These are phyloP conservation scores for Ochropacha duplaris DNA, from an alignment of 2,888 invertebrate species.

Conservation along the genomic window DNA sequence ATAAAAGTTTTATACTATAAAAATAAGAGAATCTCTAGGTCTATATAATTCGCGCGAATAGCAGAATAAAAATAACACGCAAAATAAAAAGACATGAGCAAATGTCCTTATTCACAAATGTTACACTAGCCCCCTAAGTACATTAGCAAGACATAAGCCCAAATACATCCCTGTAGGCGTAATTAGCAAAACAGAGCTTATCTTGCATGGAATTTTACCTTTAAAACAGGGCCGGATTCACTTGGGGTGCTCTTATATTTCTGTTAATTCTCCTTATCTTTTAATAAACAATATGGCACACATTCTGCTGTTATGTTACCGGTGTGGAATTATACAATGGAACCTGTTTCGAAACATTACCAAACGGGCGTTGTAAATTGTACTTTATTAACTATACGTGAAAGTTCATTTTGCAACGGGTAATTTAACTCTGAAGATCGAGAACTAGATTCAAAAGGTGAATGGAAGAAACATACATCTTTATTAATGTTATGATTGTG, in stretches of 20 bases:
- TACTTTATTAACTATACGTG: not conserved
- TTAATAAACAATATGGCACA: not conserved
- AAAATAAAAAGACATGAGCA: too few species aligned
- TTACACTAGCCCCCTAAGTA: not conserved
- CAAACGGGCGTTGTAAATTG: not conserved
- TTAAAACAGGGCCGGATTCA: not conserved
- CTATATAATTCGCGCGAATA: too few species aligned
- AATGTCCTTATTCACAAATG: too few species aligned
- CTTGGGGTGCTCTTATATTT: not conserved
- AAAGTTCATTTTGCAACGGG: not conserved
- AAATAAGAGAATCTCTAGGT: too few species aligned
- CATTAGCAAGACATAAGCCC: not conserved
- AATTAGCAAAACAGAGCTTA: not conserved
- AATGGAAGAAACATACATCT: too few species aligned
- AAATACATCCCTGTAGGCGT: not conserved
- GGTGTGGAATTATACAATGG: not conserved
- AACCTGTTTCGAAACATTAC: not conserved
- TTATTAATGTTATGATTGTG: not conserved
- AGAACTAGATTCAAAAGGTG: too few species aligned
- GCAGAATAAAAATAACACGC: too few species aligned
- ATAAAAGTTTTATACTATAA: too few species aligned
- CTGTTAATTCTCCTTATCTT: constrained; percentile 1
- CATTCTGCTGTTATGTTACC: not conserved
- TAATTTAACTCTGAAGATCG: too few species aligned
- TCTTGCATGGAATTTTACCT: not conserved